Base-by-base conservation (phyloP, 2,113 vertebrate species). In the Arvicanthis niloticus region DNA sequence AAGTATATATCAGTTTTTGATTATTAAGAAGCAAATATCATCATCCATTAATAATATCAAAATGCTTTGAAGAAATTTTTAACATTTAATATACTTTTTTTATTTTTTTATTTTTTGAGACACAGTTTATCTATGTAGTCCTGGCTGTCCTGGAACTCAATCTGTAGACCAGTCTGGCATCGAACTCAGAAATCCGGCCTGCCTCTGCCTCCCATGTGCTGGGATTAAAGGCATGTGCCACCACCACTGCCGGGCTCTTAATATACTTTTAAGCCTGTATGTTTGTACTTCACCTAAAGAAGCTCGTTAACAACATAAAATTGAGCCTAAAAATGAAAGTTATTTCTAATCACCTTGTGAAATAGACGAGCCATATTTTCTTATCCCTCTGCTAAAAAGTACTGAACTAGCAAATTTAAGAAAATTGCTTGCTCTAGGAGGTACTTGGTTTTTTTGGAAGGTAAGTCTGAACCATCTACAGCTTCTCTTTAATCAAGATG, bases 391-490 rank as follows among this genome's bases (percentile, higher is more conserved):
- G 5, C 53, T 60, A 48, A 94, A 45, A 19, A 77, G 60, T 42
- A 82, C 7, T 78, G 60, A 87, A 82, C 40, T 70, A 91, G n/a
- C 4, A 78, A 91, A 89, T 89, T 65, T 90, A 92, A 85, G 12
- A 56, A 48, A 91, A 51, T 88, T 94, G 65, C 48, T 94, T 94
- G 29, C 56, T 93, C 16, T 81, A 51, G 53, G 67, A 84, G 58
- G 81, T 89, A 89, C 1, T 86, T 91, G 16, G 4, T 94, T 51
- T 94, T 48, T 51, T 93, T 86, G 26, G 12, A 84, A 96, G 29
- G 48, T 80, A 96, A 90, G 62, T 53, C 80, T 26, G n/a, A 96
- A 89, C 21, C 5, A 92, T 67, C 37, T 65, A 51, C 95, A 85
- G 70, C 58, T 85, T 65, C 22, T 65, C 92, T 88, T 91, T 65